A percentile compares a stretch with the other conserved stretches of the same genome.
These are phyloP conservation scores for Sinhomidia bicolor DNA, from an alignment of 2,888 invertebrate species.

Conservation along the genomic window DNA sequence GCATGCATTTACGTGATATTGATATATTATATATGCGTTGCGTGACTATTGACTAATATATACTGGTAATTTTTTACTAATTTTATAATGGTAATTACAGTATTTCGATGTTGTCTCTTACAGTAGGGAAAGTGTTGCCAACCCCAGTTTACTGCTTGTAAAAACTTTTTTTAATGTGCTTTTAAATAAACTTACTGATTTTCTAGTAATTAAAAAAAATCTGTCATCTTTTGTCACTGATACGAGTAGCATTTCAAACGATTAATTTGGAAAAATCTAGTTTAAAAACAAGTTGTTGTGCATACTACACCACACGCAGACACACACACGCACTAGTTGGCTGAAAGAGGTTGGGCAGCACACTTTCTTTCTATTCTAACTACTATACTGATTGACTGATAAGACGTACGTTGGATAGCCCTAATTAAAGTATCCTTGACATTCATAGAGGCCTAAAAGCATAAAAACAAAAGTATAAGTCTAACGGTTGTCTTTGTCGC, in stretches of 20 bases:
- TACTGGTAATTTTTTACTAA: too few relatives aligned
- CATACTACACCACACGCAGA: neutral
- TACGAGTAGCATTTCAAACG: neutral
- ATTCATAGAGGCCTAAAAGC: neutral
- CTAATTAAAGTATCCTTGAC: constrained; percentile 43
- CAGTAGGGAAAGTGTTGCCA: too few relatives aligned
- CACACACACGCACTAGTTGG: neutral
- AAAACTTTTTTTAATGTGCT: too few relatives aligned
- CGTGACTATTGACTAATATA: too few relatives aligned
- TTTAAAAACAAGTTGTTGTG: neutral
- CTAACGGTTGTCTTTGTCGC: constrained; percentile 6
- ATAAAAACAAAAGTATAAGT: neutral
- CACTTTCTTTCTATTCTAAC: neutral
- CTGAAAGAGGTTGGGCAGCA: neutral
- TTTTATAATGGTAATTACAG: too few relatives aligned
- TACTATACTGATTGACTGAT: constrained; percentile 13
- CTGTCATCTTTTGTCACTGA: neutral
- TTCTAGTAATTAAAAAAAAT: too few relatives aligned
- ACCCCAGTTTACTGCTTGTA: too few relatives aligned
- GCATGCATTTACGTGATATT: too few relatives aligned
- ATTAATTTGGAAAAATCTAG: constrained; percentile 29
- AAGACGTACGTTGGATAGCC: neutral
- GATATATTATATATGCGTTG: too few relatives aligned
- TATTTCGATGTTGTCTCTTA: too few relatives aligned
- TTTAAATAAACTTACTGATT: too few relatives aligned